phyloP scores from a whole-genome alignment of 2,797 vertebrate species.

The Crenuchus spilurus region DNA sequence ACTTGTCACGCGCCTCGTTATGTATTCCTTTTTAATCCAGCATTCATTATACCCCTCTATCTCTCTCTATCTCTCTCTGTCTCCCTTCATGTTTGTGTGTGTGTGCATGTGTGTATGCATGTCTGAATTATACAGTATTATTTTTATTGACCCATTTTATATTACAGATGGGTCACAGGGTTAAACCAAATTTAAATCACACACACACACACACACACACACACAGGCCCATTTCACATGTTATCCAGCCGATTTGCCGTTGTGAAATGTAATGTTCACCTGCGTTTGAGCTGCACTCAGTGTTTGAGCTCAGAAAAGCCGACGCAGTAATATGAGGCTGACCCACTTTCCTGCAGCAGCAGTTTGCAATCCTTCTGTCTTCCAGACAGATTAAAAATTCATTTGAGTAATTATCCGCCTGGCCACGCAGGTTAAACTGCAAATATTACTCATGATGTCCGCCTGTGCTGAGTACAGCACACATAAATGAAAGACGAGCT shows the following conservation, averaged over 20 bases:
- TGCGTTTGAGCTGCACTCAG: background rate
- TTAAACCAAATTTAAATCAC: background rate
- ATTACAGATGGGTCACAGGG: no score
- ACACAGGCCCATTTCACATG: no score
- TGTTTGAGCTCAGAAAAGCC: background rate
- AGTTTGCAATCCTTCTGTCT: constrained; percentile 38
- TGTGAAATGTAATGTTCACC: background rate
- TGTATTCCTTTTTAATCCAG: background rate
- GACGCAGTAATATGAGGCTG: background rate
- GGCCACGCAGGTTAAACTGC: constrained; percentile 37
- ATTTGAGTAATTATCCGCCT: constrained; percentile 40
- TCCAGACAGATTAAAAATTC: constrained; percentile 37
- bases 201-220: background rate
- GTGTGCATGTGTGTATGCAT: no score
- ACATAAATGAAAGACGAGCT: background rate
- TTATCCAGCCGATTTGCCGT: background rate
- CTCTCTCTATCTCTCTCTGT: no score
- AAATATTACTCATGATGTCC: background rate
- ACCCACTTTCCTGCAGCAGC: background rate
- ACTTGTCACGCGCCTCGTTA: no score
- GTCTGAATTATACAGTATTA: background rate
- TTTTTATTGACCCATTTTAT: background rate
- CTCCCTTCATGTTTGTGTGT: no score
- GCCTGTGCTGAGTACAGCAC: background rate
- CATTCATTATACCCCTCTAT: no score